A percentile compares a stretch with the other conserved stretches of the same genome.
Conservation (phyloP, 2,888 invertebrate genomes). For the Deroplatys truncata region DNA sequence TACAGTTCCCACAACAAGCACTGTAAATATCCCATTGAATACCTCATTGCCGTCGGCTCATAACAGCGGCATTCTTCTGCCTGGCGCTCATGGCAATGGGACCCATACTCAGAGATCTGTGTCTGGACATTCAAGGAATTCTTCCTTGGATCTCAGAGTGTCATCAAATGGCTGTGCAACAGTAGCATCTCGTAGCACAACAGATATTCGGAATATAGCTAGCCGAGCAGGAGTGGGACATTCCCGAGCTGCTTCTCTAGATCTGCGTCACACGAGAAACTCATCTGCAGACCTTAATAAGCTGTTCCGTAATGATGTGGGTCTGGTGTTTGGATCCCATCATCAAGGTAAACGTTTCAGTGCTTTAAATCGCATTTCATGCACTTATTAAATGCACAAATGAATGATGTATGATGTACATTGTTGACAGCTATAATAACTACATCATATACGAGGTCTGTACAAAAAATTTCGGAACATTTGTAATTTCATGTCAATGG, state of each 20-base stretch:
- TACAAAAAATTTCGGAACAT: no score
- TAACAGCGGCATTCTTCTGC: neutral
- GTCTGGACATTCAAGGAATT: conserved; percentile 69
- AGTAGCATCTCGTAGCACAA: conserved; percentile 44
- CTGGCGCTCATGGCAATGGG: conserved; percentile 28
- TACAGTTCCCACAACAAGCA: conserved; percentile 11
- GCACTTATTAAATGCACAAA: neutral
- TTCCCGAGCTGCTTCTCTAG: conserved; percentile 80
- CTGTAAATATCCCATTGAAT: neutral
- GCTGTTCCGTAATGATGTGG: conserved; percentile 64
- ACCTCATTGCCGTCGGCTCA: conserved; percentile 8
- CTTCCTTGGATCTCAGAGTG: conserved; percentile 71
- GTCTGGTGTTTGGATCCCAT: conserved; percentile 58
- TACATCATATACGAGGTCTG: no score
- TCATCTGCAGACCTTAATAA: conserved; percentile 73
- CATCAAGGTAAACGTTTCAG: conserved; percentile 45
- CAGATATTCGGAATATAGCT: conserved; percentile 44
- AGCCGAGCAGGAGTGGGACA: conserved; percentile 53
- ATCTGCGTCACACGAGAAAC: conserved; percentile 66
- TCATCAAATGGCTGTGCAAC: conserved; percentile 38
- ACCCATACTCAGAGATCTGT: conserved; percentile 30
- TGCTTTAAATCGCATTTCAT: neutral
- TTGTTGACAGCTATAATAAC: no score
- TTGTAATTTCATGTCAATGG: no score
- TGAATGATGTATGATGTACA: neutral